Evolutionary conservation across 2,113 vertebrate species (phyloP).

Genomic region (Mesoclemmys tuberculata): DNA sequence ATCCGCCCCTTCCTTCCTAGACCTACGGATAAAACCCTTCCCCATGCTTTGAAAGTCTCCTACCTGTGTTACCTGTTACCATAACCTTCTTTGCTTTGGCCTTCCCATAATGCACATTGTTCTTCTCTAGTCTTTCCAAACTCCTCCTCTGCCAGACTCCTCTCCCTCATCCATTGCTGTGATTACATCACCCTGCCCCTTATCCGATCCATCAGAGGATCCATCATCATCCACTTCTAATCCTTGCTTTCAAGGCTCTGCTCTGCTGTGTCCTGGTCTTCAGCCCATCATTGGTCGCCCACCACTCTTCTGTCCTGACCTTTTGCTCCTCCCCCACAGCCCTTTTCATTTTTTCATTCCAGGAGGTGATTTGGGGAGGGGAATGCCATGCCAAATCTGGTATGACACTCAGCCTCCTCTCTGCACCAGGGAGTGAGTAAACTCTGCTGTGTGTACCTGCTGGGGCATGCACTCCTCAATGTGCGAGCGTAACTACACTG

Average conservation of each 20-base stretch:
- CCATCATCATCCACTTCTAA: not conserved
- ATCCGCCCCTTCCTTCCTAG: constrained; percentile 3
- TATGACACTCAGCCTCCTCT: accelerated
- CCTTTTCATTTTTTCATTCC: not conserved
- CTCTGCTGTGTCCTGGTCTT: not conserved
- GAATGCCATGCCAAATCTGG: not conserved
- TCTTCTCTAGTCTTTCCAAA: not conserved
- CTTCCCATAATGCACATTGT: not conserved
- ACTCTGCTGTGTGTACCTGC: too few relatives aligned
- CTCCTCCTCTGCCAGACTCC: not conserved
- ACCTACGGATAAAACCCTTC: not conserved
- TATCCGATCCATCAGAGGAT: accelerated
- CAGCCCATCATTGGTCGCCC: not conserved
- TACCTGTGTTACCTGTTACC: too few relatives aligned
- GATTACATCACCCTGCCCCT: accelerated
- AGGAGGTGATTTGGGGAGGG: not conserved
- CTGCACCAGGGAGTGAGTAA: not conserved
- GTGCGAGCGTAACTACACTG: too few relatives aligned
- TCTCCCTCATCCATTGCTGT: too few relatives aligned
- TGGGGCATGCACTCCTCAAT: too few relatives aligned
- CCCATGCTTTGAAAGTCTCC: constrained; percentile 5
- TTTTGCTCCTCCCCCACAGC: not conserved
- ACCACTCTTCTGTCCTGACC: not conserved
- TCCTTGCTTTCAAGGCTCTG: not conserved
- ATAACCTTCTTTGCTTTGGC: too few relatives aligned